Conservation (phyloP, 2,888 invertebrate species). For the Dynastes grantii region DNA sequence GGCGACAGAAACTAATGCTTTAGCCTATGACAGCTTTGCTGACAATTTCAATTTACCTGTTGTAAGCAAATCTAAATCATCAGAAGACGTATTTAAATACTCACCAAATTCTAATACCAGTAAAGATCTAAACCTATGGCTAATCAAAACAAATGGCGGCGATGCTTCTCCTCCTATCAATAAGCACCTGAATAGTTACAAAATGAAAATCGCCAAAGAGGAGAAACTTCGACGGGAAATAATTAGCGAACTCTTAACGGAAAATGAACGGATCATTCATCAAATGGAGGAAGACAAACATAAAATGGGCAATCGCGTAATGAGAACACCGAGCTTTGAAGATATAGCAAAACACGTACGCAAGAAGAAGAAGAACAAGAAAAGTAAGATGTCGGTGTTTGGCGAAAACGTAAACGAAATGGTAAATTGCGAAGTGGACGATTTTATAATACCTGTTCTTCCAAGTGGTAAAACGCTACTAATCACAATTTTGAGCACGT, state of each 20-base stretch:
- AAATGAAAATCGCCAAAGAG: conserved; percentile 64
- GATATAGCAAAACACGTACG: conserved; percentile 40
- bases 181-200: conserved; percentile 61
- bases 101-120: conserved; percentile 49
- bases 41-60: conserved; percentile 44
- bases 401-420: conserved; percentile 13
- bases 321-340: conserved; percentile 53
- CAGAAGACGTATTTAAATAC: conserved; percentile 59
- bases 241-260: conserved; percentile 64
- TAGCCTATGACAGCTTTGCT: neutral
- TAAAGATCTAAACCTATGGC: conserved; percentile 48
- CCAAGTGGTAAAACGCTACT: conserved; percentile 80
- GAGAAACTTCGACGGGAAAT: conserved; percentile 65
- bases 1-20: conserved; percentile 56
- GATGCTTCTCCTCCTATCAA: neutral
- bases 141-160: conserved; percentile 29
- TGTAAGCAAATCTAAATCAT: conserved; percentile 62
- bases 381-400: conserved; percentile 21
- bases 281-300: conserved; percentile 48
- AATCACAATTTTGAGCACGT: conserved; percentile 81
- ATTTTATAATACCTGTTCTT: conserved; percentile 83
- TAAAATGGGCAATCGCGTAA: conserved; percentile 15
- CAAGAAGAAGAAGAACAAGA: conserved; percentile 54
- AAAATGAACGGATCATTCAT: conserved; percentile 64
- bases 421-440: conserved; percentile 5